Conservation (phyloP, 1,140 invertebrate genomes). For the Drosophila pectinifera region DNA sequence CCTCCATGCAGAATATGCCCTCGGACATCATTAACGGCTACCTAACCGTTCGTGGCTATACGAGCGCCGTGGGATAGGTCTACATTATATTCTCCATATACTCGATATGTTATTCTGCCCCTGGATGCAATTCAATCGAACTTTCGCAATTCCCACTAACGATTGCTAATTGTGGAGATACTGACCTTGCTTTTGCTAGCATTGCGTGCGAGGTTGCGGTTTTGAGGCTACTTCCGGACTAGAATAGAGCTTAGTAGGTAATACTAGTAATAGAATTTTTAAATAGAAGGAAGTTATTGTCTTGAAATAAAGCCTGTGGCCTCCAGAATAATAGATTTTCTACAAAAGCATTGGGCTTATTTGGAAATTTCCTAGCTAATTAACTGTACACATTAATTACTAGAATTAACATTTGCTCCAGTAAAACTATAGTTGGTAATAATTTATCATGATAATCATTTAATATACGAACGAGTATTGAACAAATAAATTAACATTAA, state of each 20-base stretch:
- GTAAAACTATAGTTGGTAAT: not conserved
- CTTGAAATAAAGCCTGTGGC: too few relatives aligned
- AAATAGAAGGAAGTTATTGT: too few relatives aligned
- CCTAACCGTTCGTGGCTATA: slow-evolving; percentile 93
- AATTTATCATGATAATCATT: slow-evolving; percentile 2
- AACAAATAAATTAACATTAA: slow-evolving; percentile 17
- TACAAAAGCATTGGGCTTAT: too few relatives aligned
- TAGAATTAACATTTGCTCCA: not conserved
- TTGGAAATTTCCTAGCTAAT: too few relatives aligned
- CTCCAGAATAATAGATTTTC: too few relatives aligned
- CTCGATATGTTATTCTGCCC: not conserved
- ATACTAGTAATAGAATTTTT: not conserved
- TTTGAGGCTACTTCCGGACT: slow-evolving; percentile 22
- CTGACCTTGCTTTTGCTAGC: slow-evolving; percentile 26
- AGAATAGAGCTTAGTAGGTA: not conserved
- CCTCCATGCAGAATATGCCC: slow-evolving; percentile 92
- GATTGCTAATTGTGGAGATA: slow-evolving; percentile 22
- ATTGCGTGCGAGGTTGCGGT: slow-evolving; percentile 31
- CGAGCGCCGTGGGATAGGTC: slow-evolving; percentile 90
- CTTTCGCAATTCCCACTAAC: slow-evolving; percentile 1
- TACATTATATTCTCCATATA: not conserved
- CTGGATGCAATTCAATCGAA: not conserved
- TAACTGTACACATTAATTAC: too few relatives aligned
- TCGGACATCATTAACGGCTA: slow-evolving; percentile 96
- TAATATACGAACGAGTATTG: slow-evolving; percentile 3